phyloP scores from a whole-genome alignment of 2,113 vertebrate species.

The Anhinga anhinga region DNA sequence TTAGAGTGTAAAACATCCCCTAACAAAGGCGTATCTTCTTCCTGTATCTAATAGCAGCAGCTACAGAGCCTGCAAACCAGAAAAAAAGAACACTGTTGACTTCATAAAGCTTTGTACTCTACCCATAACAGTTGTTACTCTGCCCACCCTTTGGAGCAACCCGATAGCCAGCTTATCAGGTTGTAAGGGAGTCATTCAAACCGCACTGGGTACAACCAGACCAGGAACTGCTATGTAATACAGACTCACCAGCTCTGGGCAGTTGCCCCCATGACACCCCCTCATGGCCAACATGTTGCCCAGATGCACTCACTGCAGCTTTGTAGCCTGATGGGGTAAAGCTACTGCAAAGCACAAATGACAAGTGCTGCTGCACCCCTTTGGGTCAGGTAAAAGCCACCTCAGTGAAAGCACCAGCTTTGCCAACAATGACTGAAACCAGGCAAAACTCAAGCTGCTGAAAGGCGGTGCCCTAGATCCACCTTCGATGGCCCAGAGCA shows the following conservation, averaged over 20 bases:
- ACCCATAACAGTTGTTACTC: background rate
- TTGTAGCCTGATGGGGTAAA: background rate
- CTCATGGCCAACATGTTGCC: fast-evolving
- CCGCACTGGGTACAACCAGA: background rate
- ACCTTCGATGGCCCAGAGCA: fast-evolving
- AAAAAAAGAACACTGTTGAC: background rate
- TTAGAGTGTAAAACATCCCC: background rate
- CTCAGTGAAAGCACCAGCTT: background rate
- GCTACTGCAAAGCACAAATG: background rate
- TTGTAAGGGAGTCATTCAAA: background rate
- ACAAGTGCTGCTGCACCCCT: background rate
- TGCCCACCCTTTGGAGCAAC: background rate
- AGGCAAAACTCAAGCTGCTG: background rate
- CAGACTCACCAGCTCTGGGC: background rate
- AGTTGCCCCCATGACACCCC: background rate
- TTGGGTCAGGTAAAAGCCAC: fast-evolving
- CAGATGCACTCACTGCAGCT: background rate
- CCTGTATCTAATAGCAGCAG: background rate
- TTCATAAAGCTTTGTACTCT: background rate
- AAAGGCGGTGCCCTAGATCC: background rate
- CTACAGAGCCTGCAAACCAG: background rate
- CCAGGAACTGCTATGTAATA: fast-evolving
- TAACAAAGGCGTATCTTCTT: background rate
- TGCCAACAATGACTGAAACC: background rate
- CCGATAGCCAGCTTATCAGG: background rate